Base-by-base conservation (phyloP, 2,797 vertebrate species). In the Anguilla anguilla region DNA sequence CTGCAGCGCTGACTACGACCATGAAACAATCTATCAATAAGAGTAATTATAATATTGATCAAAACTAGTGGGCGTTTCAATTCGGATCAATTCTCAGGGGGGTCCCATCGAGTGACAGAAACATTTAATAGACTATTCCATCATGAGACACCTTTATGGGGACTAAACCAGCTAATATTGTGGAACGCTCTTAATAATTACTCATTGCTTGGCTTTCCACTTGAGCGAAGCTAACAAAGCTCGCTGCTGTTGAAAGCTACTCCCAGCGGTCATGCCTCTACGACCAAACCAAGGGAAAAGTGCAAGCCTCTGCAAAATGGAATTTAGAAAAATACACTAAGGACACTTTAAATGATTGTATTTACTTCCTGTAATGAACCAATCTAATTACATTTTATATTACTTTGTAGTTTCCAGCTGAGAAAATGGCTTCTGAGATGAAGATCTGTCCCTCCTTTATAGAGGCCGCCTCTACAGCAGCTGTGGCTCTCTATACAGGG, bases 21-120 rank as follows among this genome's bases (percentile, higher is more conserved):
- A 93, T 96, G 95, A 96, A 94, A 95, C 93, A 96, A 97, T 97
- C 94, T 94, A 96, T 97, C 97, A 97, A 95, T 93, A 94, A 94
- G 96, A 96, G 93, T 96, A 96, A 97, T 96, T 96, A 95, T 92
- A 94, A 94, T 96, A 97, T 97, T 94, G 97, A 97, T 97, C 94
- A 96, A 92, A 96, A 94, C 0, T 85, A 91, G 92, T 93, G 92
- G 74, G 94, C 93, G 94, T 96, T 96, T 95, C 90, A 88, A 97
- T 94, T 94, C 89, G 91, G 96, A 97, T 97, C 96, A 96, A 96
- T 97, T 96, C 91, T 89, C 93, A 89, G 61, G 88, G 90, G 87
- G 88, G 95, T 95, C 86, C 90, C 94, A 93, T 93, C 93, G 92
- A 90, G 94, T 93, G 94, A 95, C 93, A 95, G 94, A 94, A 96